Conservation (phyloP, 64 coral and sea anemone genomes). For the Pocillopora damicornis region DNA sequence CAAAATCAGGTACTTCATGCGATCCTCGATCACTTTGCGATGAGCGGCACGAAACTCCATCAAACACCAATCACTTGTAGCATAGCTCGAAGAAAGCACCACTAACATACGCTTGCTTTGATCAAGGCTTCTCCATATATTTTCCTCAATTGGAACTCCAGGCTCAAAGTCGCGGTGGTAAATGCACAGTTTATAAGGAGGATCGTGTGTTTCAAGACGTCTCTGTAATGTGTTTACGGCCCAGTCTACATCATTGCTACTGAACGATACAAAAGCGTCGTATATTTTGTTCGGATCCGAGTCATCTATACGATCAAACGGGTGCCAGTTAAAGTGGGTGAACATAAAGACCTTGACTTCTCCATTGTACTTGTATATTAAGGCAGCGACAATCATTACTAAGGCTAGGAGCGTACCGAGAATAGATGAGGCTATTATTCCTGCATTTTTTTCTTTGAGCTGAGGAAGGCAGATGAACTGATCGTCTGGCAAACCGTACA, state of each 20-base stretch:
- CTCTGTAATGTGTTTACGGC: conserved; percentile 32
- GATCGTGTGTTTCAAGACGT: conserved; percentile 35
- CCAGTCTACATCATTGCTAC: conserved; percentile 43
- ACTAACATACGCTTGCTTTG: conserved; percentile 60
- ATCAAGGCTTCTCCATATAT: conserved; percentile 57
- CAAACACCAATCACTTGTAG: conserved; percentile 78
- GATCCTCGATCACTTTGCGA: conserved; percentile 61
- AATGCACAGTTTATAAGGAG: conserved; percentile 59
- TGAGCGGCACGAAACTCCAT: conserved; percentile 76
- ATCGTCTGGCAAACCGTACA: conserved; percentile 1
- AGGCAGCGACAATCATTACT: background rate
- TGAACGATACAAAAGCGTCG: conserved; percentile 69
- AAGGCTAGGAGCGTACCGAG: conserved; percentile 18
- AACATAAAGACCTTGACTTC: conserved; percentile 58
- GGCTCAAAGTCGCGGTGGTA: conserved; percentile 59
- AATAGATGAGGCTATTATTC: background rate
- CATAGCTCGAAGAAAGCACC: conserved; percentile 59
- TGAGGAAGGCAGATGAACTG: conserved; percentile 48
- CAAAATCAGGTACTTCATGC: conserved; percentile 65
- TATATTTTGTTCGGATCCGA: conserved; percentile 59
- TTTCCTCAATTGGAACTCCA: conserved; percentile 50
- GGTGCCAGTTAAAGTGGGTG: conserved; percentile 62
- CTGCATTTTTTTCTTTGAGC: background rate
- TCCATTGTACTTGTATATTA: conserved; percentile 29
- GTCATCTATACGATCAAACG: conserved; percentile 60